Conservation (phyloP, 1,140 invertebrate genomes). For the Microvelia longipes region DNA sequence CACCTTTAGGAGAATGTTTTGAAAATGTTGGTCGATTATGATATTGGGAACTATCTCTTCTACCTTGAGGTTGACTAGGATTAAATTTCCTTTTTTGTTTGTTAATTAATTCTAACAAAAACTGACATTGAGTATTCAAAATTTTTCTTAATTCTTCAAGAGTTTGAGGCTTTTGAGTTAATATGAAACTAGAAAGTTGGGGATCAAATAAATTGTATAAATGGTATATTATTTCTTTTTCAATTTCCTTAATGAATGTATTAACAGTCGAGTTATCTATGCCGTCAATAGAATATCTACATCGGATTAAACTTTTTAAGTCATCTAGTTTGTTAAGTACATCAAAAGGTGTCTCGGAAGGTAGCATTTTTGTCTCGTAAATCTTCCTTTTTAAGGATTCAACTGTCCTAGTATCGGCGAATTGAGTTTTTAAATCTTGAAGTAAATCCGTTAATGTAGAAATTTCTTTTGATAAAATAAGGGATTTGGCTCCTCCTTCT, state of each 20-base stretch:
- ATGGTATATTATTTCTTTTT: slow-evolving; percentile 1
- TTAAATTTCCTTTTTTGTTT: background rate
- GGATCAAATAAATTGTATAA: background rate
- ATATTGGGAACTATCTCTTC: background rate
- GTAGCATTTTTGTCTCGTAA: background rate
- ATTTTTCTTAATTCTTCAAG: background rate
- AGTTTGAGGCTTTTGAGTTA: background rate
- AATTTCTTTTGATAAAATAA: background rate
- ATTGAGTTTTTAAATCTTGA: background rate
- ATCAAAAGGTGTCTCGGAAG: background rate
- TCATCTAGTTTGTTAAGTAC: background rate
- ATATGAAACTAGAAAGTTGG: background rate
- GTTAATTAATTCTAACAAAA: slow-evolving; percentile 1
- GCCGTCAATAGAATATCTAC: background rate
- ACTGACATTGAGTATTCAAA: background rate
- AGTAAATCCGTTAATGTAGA: background rate
- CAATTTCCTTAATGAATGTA: background rate
- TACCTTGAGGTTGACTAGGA: background rate
- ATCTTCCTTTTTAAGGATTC: background rate
- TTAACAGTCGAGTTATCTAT: background rate
- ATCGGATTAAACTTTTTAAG: background rate
- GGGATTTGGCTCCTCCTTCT: background rate
- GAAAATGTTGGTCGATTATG: background rate
- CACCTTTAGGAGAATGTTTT: background rate
- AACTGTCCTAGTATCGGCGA: background rate